Evolutionary conservation across 2,113 vertebrate genomes (phyloP), one percentile per base, ranked within the genome.

Genomic region (Australoheros scitulus): DNA sequence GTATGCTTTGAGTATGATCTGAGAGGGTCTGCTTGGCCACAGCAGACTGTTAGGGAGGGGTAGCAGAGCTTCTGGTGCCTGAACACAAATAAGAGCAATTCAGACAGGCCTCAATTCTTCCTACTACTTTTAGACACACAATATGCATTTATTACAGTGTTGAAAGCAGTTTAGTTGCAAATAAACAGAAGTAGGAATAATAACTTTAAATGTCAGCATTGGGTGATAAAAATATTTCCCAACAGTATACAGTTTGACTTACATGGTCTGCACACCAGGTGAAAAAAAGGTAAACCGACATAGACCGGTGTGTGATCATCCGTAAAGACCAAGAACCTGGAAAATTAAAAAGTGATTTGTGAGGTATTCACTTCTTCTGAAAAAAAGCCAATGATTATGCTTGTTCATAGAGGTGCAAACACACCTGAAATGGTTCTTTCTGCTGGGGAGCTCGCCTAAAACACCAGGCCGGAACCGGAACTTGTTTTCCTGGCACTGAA

Each of bases 321-420:
- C 1, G 97, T 96, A 89, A 99, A 99, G 80, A 99, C 96, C 82
- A 99, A 92, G 90, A 98, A 99, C 92, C 98, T 99, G 91, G 9
- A 87, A 92, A 63, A 89, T 36, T 5, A 61, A 79, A 85, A 14
- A 52, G 17, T 11, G 1, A 72, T 29, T 18, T 38, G 5, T 38
- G 18, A 11, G 13, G 14, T 32, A 56, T 11, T 61, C 0, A 5
- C 47, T 60, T 50, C 24, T 61, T 20, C 24, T 7, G 43, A 43
- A 47, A 58, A 77, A 29, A 43, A 47, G 36, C 22, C 24, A 1
- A 4, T 0, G 9, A 76, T 41, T 41, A 17, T 32, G 0, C 32
- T n/a, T 43, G 36, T 32, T 77, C 17, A 77, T n/a, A n/a, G 38
- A 59, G 15, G 15, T 47, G 5, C 24, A 38, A 77, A 52, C 82